phyloP scores from a whole-genome alignment of 2,888 invertebrate genomes.

The Phlogophora meticulosa region DNA sequence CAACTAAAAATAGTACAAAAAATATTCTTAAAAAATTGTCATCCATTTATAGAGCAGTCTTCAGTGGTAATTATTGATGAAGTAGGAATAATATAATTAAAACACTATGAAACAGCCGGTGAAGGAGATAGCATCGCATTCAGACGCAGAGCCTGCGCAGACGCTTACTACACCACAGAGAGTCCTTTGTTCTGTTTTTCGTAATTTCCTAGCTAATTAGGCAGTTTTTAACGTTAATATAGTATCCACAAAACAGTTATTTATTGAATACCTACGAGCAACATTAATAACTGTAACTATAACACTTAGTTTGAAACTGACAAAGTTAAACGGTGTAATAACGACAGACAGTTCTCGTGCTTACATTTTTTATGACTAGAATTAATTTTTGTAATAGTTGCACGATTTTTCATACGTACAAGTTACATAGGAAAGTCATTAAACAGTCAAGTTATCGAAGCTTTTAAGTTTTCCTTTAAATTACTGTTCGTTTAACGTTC shows the following conservation, averaged over 20 bases:
- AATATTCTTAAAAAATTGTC: slow-evolving; percentile 4
- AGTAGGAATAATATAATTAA: slow-evolving; percentile 61
- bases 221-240: slow-evolving; percentile 42
- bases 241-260: slow-evolving; percentile 22
- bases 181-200: slow-evolving; percentile 51
- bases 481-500: background rate
- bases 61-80: slow-evolving; percentile 36
- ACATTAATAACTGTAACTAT: slow-evolving; percentile 31
- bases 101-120: slow-evolving; percentile 58
- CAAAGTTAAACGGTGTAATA: slow-evolving; percentile 41
- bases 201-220: slow-evolving; percentile 47
- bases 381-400: slow-evolving; percentile 31
- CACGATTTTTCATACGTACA: slow-evolving; percentile 28
- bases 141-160: slow-evolving; percentile 54
- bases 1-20: slow-evolving; percentile 8
- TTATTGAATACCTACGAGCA: slow-evolving; percentile 29
- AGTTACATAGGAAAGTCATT: slow-evolving; percentile 18
- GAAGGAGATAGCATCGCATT: slow-evolving; percentile 63
- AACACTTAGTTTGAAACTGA: slow-evolving; percentile 45
- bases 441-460: slow-evolving; percentile 2
- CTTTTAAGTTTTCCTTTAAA: background rate
- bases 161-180: slow-evolving; percentile 42
- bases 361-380: slow-evolving; percentile 31
- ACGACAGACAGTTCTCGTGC: slow-evolving; percentile 19
- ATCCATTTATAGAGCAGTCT: slow-evolving; percentile 1